Evolutionary conservation across 1,140 invertebrate species (phyloP).

Genomic region (Zaprionus nigranus): DNA sequence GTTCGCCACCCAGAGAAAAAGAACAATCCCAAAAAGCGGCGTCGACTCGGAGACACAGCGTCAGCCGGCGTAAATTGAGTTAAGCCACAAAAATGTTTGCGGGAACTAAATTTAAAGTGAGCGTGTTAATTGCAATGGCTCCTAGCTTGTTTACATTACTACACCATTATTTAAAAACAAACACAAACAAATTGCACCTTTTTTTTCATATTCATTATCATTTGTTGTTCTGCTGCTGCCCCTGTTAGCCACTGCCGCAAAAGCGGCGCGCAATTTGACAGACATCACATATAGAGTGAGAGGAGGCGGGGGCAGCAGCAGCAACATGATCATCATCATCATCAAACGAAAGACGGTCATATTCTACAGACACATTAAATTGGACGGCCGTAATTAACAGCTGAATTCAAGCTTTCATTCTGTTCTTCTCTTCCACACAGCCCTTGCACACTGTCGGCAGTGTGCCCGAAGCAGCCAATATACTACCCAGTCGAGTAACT

Average conservation of each 20-base stretch:
- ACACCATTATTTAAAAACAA: background rate
- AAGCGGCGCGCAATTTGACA: constrained; percentile 36
- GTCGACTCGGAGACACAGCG: constrained; percentile 6
- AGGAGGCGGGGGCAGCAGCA: background rate
- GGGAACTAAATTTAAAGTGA: constrained; percentile 1
- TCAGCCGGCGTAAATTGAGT: constrained; percentile 37
- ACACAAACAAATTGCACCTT: background rate
- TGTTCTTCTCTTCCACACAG: background rate
- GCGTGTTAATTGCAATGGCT: constrained; percentile 9
- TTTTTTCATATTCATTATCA: background rate
- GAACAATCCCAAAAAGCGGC: background rate
- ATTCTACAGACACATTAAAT: background rate
- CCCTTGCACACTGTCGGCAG: constrained; percentile 33
- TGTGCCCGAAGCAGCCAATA: constrained; percentile 39
- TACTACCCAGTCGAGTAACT: constrained; percentile 34
- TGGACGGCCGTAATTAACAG: background rate
- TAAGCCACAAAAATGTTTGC: background rate
- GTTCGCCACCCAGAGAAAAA: background rate
- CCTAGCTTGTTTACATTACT: background rate
- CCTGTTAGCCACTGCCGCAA: background rate
- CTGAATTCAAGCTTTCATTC: background rate
- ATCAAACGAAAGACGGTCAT: background rate
- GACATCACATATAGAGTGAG: background rate
- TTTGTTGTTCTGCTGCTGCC: background rate
- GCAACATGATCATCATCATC: background rate